These are phyloP conservation scores for Balaenoptera acutorostrata DNA, from an alignment of 2,113 vertebrate species.

Conservation along the genomic window DNA sequence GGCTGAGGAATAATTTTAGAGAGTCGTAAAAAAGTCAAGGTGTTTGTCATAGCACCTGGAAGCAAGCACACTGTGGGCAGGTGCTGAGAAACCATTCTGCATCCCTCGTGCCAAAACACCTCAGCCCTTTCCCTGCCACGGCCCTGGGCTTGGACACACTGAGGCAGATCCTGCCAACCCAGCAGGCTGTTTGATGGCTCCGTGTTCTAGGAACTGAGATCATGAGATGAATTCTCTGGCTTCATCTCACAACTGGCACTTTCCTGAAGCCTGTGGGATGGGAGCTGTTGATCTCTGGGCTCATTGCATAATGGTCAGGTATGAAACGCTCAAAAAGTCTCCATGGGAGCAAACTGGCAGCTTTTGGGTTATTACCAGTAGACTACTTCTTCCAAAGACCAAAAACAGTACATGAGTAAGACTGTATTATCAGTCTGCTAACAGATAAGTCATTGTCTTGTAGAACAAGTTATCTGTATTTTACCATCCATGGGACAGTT, in stretches of 20 bases:
- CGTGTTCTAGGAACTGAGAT: not conserved
- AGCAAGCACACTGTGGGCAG: conserved; percentile 25
- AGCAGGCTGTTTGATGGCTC: not conserved
- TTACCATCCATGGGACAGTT: not conserved
- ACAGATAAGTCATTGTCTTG: not conserved
- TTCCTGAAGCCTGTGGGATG: not conserved
- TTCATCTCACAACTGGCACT: not conserved
- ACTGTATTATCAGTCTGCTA: not conserved
- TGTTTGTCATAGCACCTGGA: conserved; percentile 37
- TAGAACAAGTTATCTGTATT: not conserved
- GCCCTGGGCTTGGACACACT: not conserved
- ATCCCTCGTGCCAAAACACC: conserved; percentile 20
- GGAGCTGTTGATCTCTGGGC: not conserved
- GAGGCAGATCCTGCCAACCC: not conserved
- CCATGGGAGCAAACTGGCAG: not conserved
- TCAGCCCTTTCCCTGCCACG: not conserved
- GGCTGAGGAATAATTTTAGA: conserved; percentile 44
- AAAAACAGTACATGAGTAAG: not conserved
- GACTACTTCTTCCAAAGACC: not conserved
- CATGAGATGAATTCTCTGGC: not conserved
- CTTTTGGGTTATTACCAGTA: not conserved
- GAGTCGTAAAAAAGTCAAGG: conserved; percentile 17
- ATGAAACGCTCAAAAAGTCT: not conserved
- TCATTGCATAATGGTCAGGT: not conserved
- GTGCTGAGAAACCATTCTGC: not conserved